A percentile compares a stretch with the other conserved stretches of the same genome.
phyloP scores from a whole-genome alignment of 92 coral and sea anemone species.

The Blastomussa wellsi region DNA sequence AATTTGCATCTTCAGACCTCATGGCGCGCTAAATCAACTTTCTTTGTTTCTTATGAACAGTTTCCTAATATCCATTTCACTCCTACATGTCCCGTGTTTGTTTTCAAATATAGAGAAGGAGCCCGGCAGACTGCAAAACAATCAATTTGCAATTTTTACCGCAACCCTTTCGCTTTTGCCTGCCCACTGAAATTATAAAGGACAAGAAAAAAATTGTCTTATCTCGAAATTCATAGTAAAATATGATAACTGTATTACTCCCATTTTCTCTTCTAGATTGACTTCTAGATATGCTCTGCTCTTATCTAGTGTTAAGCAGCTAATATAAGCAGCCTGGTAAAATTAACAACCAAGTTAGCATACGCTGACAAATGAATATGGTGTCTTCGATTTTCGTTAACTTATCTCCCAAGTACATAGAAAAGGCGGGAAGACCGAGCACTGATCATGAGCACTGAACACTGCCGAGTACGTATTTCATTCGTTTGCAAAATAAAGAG shows the following conservation, averaged over 20 bases:
- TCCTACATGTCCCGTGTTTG: not conserved
- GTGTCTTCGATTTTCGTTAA: not conserved
- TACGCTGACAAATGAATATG: not conserved
- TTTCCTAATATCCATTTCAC: slow-evolving; percentile 18
- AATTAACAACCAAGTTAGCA: not conserved
- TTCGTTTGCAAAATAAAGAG: not conserved
- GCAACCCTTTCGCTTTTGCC: not conserved
- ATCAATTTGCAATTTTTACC: not conserved
- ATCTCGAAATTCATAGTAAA: slow-evolving; percentile 3
- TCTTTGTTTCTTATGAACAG: not conserved
- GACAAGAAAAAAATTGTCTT: not conserved
- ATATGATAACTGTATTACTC: slow-evolving; percentile 2
- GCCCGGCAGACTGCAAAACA: not conserved
- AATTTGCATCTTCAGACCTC: slow-evolving; percentile 36
- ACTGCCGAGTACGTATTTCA: not conserved
- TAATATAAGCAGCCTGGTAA: not conserved
- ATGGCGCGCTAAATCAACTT: slow-evolving; percentile 15
- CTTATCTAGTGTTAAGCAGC: not conserved
- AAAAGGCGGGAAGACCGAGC: not conserved
- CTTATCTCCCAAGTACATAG: not conserved
- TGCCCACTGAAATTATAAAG: not conserved
- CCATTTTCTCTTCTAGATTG: not conserved
- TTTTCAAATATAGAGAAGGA: not conserved
- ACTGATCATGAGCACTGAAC: no score
- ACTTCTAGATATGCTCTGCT: not conserved